Conservation (phyloP, 2,888 invertebrate genomes). For the Epinotia bilunana region DNA sequence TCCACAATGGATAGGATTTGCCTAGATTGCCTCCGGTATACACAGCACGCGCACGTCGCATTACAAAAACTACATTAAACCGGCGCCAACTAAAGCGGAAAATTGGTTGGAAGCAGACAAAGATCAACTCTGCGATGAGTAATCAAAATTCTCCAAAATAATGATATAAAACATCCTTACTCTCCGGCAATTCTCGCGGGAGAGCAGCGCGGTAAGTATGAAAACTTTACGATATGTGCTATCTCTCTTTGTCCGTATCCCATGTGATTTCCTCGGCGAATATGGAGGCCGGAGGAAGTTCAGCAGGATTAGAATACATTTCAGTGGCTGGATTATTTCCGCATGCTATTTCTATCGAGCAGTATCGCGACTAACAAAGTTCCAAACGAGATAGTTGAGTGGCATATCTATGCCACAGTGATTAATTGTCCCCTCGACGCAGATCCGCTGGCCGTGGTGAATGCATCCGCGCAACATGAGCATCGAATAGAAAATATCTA, state of each 20-base stretch:
- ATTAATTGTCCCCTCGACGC: slow-evolving; percentile 54
- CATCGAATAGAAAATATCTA: slow-evolving; percentile 17
- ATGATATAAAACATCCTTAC: not conserved
- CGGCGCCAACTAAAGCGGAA: slow-evolving; percentile 55
- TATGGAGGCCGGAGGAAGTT: not conserved
- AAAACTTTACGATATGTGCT: slow-evolving; percentile 12
- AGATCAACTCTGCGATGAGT: slow-evolving; percentile 1
- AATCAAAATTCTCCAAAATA: slow-evolving; percentile 12
- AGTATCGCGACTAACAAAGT: slow-evolving; percentile 16
- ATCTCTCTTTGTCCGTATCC: not conserved
- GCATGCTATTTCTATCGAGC: slow-evolving; percentile 15
- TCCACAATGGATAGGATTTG: slow-evolving; percentile 77
- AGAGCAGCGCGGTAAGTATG: slow-evolving; percentile 6
- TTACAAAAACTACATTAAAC: slow-evolving; percentile 61
- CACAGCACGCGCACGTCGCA: slow-evolving; percentile 67
- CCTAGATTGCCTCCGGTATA: slow-evolving; percentile 61
- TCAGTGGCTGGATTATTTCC: slow-evolving; percentile 22
- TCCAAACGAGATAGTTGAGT: slow-evolving; percentile 28
- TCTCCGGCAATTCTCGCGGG: not conserved
- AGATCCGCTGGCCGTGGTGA: slow-evolving; percentile 48
- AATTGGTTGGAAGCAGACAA: slow-evolving; percentile 45
- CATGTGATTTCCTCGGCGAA: slow-evolving; percentile 1
- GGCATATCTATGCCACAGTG: slow-evolving; percentile 53
- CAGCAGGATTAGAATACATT: slow-evolving; percentile 4
- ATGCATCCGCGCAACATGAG: slow-evolving; percentile 37